Conservation (phyloP, 1,140 invertebrate genomes). For the Solenopsis invicta region DNA sequence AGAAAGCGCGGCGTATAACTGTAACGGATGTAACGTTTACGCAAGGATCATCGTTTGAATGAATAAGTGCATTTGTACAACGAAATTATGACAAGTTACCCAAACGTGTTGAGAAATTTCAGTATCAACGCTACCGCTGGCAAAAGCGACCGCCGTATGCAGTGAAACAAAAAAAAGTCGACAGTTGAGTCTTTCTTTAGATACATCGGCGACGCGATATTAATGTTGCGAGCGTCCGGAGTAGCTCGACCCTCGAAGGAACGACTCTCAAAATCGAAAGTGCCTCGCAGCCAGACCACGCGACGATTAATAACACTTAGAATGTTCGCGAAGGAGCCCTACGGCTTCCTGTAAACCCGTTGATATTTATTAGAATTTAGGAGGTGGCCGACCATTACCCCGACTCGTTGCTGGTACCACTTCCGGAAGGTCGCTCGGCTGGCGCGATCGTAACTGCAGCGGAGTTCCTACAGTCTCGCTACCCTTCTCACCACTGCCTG, state of each 20-base stretch:
- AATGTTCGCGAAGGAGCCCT: conserved; percentile 58
- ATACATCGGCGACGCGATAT: conserved; percentile 25
- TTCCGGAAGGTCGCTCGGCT: conserved; percentile 60
- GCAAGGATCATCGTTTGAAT: conserved; percentile 31
- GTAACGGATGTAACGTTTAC: conserved; percentile 1
- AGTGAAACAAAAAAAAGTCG: not conserved
- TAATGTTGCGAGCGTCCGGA: conserved; percentile 39
- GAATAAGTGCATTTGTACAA: not conserved
- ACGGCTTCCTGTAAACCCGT: conserved; percentile 49
- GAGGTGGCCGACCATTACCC: conserved; percentile 63
- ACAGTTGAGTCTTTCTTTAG: not conserved
- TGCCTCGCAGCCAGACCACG: conserved; percentile 10
- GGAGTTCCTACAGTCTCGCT: conserved; percentile 64
- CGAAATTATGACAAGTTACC: not conserved
- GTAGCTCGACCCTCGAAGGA: not conserved
- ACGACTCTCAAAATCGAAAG: conserved; percentile 67
- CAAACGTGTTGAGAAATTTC: not conserved
- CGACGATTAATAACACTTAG: conserved; percentile 75
- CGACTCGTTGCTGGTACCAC: conserved; percentile 23
- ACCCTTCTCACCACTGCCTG: not conserved
- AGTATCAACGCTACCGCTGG: not conserved
- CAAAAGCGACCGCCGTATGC: not conserved
- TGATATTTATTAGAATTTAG: conserved; percentile 78
- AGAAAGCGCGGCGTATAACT: not conserved
- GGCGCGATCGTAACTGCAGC: conserved; percentile 67